Evolutionary conservation across 2,888 invertebrate species (phyloP).

Genomic region (Hypsopygia costalis): DNA sequence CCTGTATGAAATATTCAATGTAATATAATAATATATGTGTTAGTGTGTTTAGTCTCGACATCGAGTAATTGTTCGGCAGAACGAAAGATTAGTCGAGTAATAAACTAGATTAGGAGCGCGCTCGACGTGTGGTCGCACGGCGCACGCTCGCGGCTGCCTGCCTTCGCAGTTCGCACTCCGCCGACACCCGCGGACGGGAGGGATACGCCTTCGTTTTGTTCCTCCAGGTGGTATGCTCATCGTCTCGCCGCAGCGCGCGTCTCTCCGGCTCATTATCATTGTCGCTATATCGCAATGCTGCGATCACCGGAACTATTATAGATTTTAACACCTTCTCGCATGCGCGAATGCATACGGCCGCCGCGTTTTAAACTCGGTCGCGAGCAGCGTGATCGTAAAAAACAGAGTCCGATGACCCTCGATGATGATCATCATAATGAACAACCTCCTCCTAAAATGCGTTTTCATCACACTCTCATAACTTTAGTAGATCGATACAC

Average conservation of each 20-base stretch:
- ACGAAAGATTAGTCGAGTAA: slow-evolving; percentile 60
- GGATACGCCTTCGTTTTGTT: slow-evolving; percentile 72
- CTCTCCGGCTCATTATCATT: slow-evolving; percentile 43
- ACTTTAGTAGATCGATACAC: slow-evolving; percentile 74
- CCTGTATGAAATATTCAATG: slow-evolving; percentile 37
- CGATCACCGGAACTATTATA: slow-evolving; percentile 71
- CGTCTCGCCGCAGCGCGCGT: slow-evolving; percentile 49
- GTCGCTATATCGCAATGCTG: slow-evolving; percentile 51
- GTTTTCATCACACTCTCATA: slow-evolving; percentile 39
- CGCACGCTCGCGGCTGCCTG: slow-evolving; percentile 67
- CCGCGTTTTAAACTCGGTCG: slow-evolving; percentile 76
- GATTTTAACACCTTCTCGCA: slow-evolving; percentile 78
- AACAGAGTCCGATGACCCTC: slow-evolving; percentile 65
- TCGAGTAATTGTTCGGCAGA: slow-evolving; percentile 46
- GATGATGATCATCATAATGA: slow-evolving; percentile 40
- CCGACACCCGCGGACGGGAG: slow-evolving; percentile 56
- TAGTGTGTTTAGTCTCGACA: slow-evolving; percentile 35
- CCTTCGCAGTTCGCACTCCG: slow-evolving; percentile 25
- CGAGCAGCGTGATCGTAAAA: slow-evolving; percentile 63
- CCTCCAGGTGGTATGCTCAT: slow-evolving; percentile 57
- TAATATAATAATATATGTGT: slow-evolving; percentile 21
- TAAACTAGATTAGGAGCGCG: slow-evolving; percentile 62
- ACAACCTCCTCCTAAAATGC: slow-evolving; percentile 32
- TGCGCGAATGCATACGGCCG: slow-evolving; percentile 78
- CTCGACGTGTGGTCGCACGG: slow-evolving; percentile 64